phyloP scores from a whole-genome alignment of 35 echinoderm and acorn worm species.

The Eucidaris tribuloides region DNA sequence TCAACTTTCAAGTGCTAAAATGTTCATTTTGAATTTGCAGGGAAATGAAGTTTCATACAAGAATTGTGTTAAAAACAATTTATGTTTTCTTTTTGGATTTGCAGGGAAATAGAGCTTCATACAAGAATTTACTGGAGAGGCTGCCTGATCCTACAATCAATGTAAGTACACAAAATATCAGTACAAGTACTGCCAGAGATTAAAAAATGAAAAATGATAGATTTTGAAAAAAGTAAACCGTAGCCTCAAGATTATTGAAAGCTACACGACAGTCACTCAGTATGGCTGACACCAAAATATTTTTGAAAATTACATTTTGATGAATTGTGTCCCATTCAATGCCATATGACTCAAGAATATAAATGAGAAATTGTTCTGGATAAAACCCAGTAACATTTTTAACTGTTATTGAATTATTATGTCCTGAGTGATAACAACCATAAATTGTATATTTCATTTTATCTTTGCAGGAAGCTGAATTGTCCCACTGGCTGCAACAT shows the following conservation, averaged over 20 bases:
- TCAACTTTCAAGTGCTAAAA: too few species aligned
- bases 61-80: too few species aligned
- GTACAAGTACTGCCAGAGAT: background rate
- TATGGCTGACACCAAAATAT: background rate
- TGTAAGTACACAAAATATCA: background rate
- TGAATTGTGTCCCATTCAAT: background rate
- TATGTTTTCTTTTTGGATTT: background rate
- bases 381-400: background rate
- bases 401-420: background rate
- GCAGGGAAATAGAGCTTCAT: background rate
- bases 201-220: background rate
- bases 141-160: background rate
- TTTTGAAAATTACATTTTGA: background rate
- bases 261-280: background rate
- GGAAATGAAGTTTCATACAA: background rate
- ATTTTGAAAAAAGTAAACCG: background rate
- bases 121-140: background rate
- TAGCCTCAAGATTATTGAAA: background rate
- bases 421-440: background rate
- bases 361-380: background rate
- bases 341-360: background rate
- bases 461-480: background rate
- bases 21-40: background rate
- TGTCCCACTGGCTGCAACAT: slow-evolving; percentile 32
- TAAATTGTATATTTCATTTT: background rate